Base-by-base conservation (phyloP, 1,140 invertebrate genomes). In the Homalodisca vitripennis region DNA sequence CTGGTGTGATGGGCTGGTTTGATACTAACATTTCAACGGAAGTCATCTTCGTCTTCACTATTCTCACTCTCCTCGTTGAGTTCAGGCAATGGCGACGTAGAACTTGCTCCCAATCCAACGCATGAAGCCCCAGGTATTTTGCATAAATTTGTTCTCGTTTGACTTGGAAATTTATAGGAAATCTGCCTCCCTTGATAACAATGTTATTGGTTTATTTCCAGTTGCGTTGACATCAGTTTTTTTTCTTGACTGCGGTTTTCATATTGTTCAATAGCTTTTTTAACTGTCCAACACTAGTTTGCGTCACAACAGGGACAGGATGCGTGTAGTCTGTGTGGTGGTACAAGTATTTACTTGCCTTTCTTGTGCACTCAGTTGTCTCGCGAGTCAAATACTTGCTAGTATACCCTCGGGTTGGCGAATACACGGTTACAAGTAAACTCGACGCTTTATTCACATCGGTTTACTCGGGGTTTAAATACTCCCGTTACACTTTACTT, bases 391-490 rank as follows among this genome's bases (percentile, higher is more conserved):
- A 53, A 12, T 3, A 6, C 20, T 53, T 17, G 22, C 12, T 14
- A 53, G 48, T 53, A 53, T 53, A 53, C 48, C 48, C 48, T 53
- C 48, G 48, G 22, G 12, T 53, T 53, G 22, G 48, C 12, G 22
- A 53, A 20, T 53, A 53, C 6, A 53, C 48, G 22, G 12, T 53
- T 20, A 53, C 48, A 6, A 53, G 48, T 53, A 53, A 53, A 53
- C 22, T 17, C 10, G 6, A 53, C 48, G 20, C 48, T 53, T 53
- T 53, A 53, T 53, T 53, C 48, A 53, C 48, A 53, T 53, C 48
- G 6, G 48, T 53, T 53, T 53, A 53, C 48, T 53, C 20, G 48
- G 48, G 48, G 48, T 53, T 12, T 53, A 53, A 53, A 53, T 53
- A 53, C 48, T 53, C n/a, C n/a, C 20, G 48, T 53, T 53, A 53